Evolutionary conservation across 2,113 vertebrate genomes (phyloP).

Genomic region (Myrmophylax atrothorax): DNA sequence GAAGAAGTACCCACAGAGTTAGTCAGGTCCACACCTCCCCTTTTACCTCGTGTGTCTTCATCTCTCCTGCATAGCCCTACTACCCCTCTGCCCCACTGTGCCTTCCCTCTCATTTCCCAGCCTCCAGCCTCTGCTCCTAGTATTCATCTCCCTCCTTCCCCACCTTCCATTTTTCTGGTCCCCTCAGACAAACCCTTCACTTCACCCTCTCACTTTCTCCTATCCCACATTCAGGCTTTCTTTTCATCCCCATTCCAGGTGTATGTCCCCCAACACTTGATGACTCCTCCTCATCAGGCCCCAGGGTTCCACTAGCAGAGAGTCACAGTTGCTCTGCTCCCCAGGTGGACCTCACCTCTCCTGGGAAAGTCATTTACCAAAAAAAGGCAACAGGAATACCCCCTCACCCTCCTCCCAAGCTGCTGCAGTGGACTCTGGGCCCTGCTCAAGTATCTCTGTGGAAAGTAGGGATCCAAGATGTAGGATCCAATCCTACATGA

Average conservation of each 20-base stretch:
- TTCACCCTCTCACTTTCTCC: not conserved
- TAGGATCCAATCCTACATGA: not conserved
- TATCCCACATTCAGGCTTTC: not conserved
- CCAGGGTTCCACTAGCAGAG: not conserved
- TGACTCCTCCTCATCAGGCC: fast-evolving
- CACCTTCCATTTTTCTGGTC: not conserved
- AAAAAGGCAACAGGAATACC: not conserved
- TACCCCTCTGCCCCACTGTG: not conserved
- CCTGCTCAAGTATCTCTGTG: not conserved
- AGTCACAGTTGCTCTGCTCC: not conserved
- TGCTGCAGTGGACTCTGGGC: not conserved
- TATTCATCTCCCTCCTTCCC: not conserved
- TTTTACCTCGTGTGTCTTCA: not conserved
- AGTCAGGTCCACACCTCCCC: not conserved
- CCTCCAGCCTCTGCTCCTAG: not conserved
- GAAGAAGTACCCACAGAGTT: not conserved
- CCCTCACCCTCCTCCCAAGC: not conserved
- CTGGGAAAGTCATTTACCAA: not conserved
- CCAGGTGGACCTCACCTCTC: not conserved
- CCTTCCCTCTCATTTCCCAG: not conserved
- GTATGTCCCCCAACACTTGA: fast-evolving
- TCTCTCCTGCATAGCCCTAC: not conserved
- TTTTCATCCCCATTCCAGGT: not conserved
- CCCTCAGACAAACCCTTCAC: not conserved
- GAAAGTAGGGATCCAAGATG: not conserved